Evolutionary conservation across 2,113 vertebrate species (phyloP), one percentile per base, ranked within the genome.

Genomic region (Noctilio leporinus): DNA sequence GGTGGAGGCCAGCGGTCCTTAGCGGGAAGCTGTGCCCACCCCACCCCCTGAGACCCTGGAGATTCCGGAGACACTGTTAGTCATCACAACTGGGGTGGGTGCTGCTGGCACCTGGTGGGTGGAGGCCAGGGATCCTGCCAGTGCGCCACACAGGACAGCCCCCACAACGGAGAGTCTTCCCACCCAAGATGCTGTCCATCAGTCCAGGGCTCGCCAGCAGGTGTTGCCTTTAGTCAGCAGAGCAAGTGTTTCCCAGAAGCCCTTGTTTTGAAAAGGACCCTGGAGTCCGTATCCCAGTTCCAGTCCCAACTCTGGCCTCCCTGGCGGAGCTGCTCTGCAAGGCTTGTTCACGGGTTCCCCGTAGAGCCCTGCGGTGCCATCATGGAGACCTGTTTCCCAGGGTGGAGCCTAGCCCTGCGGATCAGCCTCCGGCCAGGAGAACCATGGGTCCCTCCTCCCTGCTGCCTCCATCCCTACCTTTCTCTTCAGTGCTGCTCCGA

Each of bases 261-360:
- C 10, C 14, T 40, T 38, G 12, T 14, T 47, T 20, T 33, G 17
- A 47, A 73, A 33, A 69, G 5, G n/a, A 51, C 51, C 40, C 10
- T 35, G 19, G 40, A 73, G 10, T 59, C 47, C 33, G 10, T 20
- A 17, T 64, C 62, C 19, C 28, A 30, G 22, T 47, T 62, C 33
- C 7, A 49, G 51, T 20, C 14, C 40, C 38, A 20, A 19, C 5
- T 40, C 35, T 53, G 9, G 70, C 26, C 64, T 69, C 62, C 16
- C 24, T 20, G 4, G 0, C 45, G 12, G 35, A 96, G 49, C 30
- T 89, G 49, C 75, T 85, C 35, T 75, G 64, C 51, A 57, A 26
- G 15, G 51, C 2, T 0, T 3, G 1, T 17, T 17, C 4, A 4
- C 0, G 1, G 72, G 15, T 55, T 93, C 12, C 40, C 26, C 15